Base-by-base conservation (phyloP, 2,797 vertebrate genomes). In the Xenentodon cancila region DNA sequence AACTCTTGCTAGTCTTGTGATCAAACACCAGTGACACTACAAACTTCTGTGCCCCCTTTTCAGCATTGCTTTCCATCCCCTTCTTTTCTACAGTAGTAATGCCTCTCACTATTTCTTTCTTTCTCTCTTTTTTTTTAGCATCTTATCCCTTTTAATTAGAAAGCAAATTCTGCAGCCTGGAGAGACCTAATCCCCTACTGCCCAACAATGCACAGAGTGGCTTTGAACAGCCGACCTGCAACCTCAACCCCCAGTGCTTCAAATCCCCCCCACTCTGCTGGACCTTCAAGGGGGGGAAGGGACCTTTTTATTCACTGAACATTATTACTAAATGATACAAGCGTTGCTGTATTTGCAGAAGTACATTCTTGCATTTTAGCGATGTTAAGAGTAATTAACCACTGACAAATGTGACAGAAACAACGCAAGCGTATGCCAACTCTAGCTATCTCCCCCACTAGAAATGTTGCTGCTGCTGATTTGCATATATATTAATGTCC, bases 121-220 rank as follows among this genome's bases (percentile, higher is more conserved):
- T 47, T 47, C 21, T 19, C n/a, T 19, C 19, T 19, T 92, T 92
- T 92, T 47, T 21, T 47, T 47, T 47, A 21, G 91, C 89, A 91
- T 93, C 93, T 99, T 97, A 99, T 99, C 97, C 97, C 96, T 98
- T 98, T 99, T 99, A 99, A 98, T 99, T 99, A 99, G 97, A 99
- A 99, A 96, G 97, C 96, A 98, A 98, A 99, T 98, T 98, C 97
- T 99, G 96, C 96, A 95, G 96, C 97, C 95, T 89, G 90, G 94
- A 96, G 95, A 96, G 95, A 95, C 95, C 96, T 99, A 99, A 99
- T 99, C 97, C 97, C 94, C 94, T 93, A 94, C 96, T 94, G 94
- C 94, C 95, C 95, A 99, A 99, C 97, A 99, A 99, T 98, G 96
- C 96, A 95, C 94, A 92, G 95, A 94, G 95, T 96, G 95, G 96